A percentile compares a stretch with the other conserved stretches of the same genome.
phyloP scores from a whole-genome alignment of 1,140 invertebrate genomes.

The Globodera rostochiensis region DNA sequence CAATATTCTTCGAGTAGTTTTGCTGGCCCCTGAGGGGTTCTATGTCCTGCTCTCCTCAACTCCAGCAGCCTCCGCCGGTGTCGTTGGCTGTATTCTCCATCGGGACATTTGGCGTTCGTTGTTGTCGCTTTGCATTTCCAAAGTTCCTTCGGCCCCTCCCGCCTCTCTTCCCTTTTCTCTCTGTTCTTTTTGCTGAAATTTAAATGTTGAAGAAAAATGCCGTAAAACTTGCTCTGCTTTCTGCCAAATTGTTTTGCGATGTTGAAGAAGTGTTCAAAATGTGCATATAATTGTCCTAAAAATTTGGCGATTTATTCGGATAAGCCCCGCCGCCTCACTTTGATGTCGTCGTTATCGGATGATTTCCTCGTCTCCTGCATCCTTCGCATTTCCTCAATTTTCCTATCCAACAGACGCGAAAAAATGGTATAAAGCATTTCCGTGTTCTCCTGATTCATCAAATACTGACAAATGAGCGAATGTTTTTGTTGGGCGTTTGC shows the following conservation, averaged over 20 bases:
- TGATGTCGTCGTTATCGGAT: constrained; percentile 26
- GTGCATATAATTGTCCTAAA: constrained; percentile 30
- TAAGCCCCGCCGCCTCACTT: neutral
- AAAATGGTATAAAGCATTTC: constrained; percentile 48
- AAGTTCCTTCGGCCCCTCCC: neutral
- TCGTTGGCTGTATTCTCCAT: constrained; percentile 1
- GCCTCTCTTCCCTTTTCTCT: neutral
- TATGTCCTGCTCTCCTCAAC: too few species aligned
- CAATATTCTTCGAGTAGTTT: neutral
- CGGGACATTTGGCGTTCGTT: constrained; percentile 5
- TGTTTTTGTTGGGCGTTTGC: neutral
- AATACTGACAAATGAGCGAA: constrained; percentile 34
- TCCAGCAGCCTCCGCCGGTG: too few species aligned
- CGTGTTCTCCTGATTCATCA: constrained; percentile 43
- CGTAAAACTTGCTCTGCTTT: neutral
- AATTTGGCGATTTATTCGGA: neutral
- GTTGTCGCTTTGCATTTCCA: neutral
- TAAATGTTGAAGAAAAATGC: neutral
- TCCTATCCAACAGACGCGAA: constrained; percentile 40
- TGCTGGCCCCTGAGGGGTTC: too few species aligned
- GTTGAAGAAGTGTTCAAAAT: constrained; percentile 9
- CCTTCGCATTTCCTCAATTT: constrained; percentile 32
- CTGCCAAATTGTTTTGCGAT: neutral
- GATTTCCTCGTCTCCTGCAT: neutral
- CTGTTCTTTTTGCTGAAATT: neutral